These are phyloP conservation scores for Heterocephalus glaber DNA, from an alignment of 2,113 vertebrate species.

Conservation along the genomic window DNA sequence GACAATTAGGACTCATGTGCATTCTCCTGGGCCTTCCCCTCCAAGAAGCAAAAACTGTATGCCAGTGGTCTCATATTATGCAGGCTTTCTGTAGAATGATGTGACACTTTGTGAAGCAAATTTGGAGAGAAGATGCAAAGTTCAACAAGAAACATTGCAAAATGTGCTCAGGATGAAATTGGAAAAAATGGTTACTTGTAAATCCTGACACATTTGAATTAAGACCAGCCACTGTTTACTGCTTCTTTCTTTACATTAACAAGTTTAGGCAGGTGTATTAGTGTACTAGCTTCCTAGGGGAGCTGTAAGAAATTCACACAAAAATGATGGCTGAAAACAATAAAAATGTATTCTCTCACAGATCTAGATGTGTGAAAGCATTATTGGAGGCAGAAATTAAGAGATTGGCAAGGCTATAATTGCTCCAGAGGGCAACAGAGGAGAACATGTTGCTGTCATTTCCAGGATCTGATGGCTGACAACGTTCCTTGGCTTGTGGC, in stretches of 20 bases:
- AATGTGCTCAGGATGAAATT: not conserved
- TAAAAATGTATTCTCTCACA: not conserved
- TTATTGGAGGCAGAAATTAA: not conserved
- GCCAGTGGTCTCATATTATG: not conserved
- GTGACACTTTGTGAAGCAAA: not conserved
- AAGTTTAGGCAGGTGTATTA: not conserved
- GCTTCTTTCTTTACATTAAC: not conserved
- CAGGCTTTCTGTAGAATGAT: not conserved
- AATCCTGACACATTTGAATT: not conserved
- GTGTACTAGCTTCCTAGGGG: not conserved
- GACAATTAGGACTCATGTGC: not conserved
- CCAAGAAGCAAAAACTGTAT: not conserved
- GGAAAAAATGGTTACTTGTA: not conserved
- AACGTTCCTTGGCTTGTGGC: not conserved
- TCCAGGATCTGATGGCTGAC: not conserved
- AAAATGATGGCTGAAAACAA: not conserved
- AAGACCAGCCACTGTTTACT: not conserved
- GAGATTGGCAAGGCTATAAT: not conserved
- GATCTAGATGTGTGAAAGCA: not conserved
- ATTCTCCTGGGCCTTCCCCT: not conserved
- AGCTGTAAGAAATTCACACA: not conserved
- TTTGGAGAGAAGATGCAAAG: not conserved
- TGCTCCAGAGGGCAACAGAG: not conserved
- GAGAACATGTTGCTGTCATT: not conserved
- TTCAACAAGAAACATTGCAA: not conserved